Evolutionary conservation across 1,140 invertebrate genomes (phyloP), one percentile per base, ranked within the genome.

Genomic region (Drosophila elegans): DNA sequence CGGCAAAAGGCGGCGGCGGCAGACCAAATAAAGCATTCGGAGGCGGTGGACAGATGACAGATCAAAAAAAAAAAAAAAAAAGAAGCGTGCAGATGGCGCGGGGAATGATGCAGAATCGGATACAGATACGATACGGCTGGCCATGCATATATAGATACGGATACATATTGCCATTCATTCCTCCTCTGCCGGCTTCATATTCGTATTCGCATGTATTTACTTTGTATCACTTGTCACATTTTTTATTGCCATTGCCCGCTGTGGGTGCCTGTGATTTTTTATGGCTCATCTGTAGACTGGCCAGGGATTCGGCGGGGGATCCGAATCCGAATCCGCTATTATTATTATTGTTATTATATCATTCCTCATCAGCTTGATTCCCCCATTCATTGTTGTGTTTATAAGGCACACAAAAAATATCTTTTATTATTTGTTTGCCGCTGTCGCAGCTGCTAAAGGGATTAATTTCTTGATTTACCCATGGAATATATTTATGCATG

Each of bases 381-480:
- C 49, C 80, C 80, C 77, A 89, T 90, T 90, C 84, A 89, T 89
- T 89, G 78, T 78, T 78, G 80, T 89, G 56, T 83, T 89, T 79
- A 80, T 77, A 88, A 73, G 83, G 81, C 67, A 44, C 55, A 60
- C 75, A 69, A 76, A 74, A 63, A 79, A 81, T 82, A 77, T 82
- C 83, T 84, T 89, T 67, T 85, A 90, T 89, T 89, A 85, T 79
- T 90, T 90, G 86, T 74, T 78, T 74, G 81, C 36, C 71, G 86
- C 73, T 80, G 82, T 88, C 77, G 76, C 79, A 80, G 75, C 79
- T 91, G 82, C 72, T 91, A 72, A 90, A 90, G 75, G 85, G 85
- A 90, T 90, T 90, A 90, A 90, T 90, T 89, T 90, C 86, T 90
- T 90, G 85, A 90, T 90, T 86, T 86, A 90, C 81, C 85, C 85